These are phyloP conservation scores for Eira barbara DNA, from an alignment of 2,113 vertebrate genomes.

Conservation along the genomic window DNA sequence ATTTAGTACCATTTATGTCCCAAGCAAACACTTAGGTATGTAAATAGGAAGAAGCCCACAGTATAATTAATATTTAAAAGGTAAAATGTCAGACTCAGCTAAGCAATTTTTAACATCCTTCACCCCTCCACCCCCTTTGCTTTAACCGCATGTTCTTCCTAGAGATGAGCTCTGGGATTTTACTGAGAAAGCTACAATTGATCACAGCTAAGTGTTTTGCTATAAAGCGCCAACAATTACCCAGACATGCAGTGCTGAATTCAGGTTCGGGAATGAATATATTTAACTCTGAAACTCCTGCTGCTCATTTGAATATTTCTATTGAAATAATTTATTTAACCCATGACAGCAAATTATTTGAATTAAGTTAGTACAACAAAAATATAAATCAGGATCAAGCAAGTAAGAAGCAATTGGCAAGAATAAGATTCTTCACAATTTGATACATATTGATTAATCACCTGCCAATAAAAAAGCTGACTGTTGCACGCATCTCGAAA, in stretches of 20 bases:
- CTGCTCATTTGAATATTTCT: background rate
- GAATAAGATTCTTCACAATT: background rate
- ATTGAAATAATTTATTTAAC: conserved; percentile 30
- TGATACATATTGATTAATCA: background rate
- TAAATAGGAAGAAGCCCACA: conserved; percentile 80
- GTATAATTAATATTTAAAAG: conserved; percentile 84
- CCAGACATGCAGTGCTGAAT: background rate
- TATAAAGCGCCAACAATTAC: conserved; percentile 57
- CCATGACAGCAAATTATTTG: background rate
- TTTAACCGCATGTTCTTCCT: conserved; percentile 68
- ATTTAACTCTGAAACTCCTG: conserved; percentile 46
- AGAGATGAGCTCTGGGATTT: conserved; percentile 68
- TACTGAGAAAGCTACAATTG: conserved; percentile 60
- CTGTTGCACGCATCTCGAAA: background rate
- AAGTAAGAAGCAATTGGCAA: background rate
- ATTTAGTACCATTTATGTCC: conserved; percentile 79
- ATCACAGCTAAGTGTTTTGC: conserved; percentile 72
- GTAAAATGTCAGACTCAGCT: conserved; percentile 77
- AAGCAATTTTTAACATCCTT: conserved; percentile 74
- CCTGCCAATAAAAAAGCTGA: background rate
- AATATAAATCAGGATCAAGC: background rate
- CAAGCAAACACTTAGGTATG: conserved; percentile 81
- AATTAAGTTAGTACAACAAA: background rate
- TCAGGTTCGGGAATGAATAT: background rate
- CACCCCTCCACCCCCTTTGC: conserved; percentile 22